These are phyloP conservation scores for Smittia sp. DNA, from an alignment of 2,888 invertebrate genomes.

Conservation along the genomic window DNA sequence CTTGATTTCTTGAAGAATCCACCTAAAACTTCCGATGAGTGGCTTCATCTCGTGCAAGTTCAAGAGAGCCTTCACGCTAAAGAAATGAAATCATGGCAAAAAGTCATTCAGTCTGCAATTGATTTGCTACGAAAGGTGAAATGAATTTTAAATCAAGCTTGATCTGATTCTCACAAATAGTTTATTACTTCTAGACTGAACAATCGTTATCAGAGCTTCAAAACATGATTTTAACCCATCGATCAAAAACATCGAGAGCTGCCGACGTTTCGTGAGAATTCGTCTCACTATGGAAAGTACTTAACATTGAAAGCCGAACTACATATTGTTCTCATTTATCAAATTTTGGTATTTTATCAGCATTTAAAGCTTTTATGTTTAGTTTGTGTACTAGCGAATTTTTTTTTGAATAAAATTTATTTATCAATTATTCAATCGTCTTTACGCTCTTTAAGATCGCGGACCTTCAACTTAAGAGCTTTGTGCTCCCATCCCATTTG, in stretches of 20 bases:
- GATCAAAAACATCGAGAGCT: neutral
- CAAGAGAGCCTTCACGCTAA: conserved; percentile 77
- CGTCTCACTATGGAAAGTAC: no score
- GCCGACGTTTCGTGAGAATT: no score
- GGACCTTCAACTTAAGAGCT: no score
- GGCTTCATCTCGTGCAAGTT: conserved; percentile 74
- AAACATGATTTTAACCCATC: conserved; percentile 3
- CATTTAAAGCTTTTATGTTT: no score
- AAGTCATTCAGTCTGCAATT: conserved; percentile 68
- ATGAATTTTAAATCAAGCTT: neutral
- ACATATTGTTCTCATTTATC: no score
- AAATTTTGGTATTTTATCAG: no score
- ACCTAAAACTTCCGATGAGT: conserved; percentile 75
- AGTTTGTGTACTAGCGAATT: no score
- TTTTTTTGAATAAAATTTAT: no score
- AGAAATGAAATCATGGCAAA: conserved; percentile 80
- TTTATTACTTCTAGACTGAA: conserved; percentile 37
- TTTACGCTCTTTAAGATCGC: no score
- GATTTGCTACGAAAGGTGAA: conserved; percentile 70
- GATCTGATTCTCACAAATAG: conserved; percentile 11
- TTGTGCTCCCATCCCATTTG: no score
- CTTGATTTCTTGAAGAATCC: conserved; percentile 53
- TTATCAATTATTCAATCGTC: no score
- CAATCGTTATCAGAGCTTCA: conserved; percentile 33
- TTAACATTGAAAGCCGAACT: no score